These are phyloP conservation scores for Eupeodes luniger DNA, from an alignment of 2,888 invertebrate species.

Conservation along the genomic window DNA sequence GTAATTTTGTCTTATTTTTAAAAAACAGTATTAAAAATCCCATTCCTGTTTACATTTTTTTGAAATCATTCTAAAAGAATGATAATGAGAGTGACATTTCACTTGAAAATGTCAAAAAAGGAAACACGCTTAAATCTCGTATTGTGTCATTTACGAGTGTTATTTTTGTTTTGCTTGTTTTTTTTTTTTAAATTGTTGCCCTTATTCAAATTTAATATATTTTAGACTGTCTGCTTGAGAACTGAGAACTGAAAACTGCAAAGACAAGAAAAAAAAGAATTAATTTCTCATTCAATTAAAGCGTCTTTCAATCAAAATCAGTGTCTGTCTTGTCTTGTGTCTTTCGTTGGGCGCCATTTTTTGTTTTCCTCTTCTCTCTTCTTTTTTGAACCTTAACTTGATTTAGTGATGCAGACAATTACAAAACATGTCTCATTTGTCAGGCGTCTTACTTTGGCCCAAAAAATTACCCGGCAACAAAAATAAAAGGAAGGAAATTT, in stretches of 20 bases:
- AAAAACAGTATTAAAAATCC: no score
- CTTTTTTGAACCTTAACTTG: not conserved
- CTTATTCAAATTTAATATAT: not conserved
- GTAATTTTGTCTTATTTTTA: no score
- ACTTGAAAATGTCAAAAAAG: not conserved
- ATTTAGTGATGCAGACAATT: not conserved
- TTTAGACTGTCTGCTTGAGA: not conserved
- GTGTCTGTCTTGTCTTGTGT: constrained; percentile 1
- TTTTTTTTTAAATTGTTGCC: not conserved
- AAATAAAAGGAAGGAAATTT: not conserved
- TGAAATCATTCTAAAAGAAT: not conserved
- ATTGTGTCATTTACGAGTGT: not conserved
- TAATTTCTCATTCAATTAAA: constrained; percentile 18
- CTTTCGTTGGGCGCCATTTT: constrained; percentile 26
- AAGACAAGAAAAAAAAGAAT: not conserved
- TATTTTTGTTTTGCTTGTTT: not conserved
- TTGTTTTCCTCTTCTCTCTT: not conserved
- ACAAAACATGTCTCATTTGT: not conserved
- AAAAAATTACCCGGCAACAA: not conserved
- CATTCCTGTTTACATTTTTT: not conserved
- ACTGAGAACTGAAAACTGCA: no score
- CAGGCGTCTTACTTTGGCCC: not conserved
- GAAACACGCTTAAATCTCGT: not conserved
- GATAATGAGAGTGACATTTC: not conserved
- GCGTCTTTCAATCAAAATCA: constrained; percentile 34